These are phyloP conservation scores for Aspiorhynchus laticeps DNA, from an alignment of 2,113 vertebrate species.

Conservation along the genomic window DNA sequence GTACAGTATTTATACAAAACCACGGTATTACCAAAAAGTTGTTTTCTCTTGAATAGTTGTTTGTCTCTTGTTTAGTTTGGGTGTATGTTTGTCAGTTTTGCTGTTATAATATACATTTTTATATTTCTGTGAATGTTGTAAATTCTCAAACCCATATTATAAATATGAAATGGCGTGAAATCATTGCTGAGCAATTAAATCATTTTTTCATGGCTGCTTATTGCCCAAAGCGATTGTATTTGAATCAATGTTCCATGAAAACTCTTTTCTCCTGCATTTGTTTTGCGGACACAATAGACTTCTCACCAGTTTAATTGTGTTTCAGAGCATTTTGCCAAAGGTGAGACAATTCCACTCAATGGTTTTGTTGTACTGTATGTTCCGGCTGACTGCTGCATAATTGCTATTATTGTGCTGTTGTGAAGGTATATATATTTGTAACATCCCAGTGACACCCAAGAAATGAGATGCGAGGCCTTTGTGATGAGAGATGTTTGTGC, in stretches of 20 bases:
- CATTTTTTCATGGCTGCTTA: background rate
- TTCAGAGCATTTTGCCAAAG: background rate
- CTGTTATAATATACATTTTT: background rate
- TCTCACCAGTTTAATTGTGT: background rate
- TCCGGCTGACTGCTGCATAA: background rate
- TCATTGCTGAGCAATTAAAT: background rate
- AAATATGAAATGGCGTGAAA: background rate
- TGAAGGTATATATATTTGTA: too few relatives aligned
- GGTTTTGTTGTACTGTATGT: background rate
- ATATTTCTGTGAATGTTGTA: background rate
- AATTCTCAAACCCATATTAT: background rate
- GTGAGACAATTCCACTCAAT: background rate
- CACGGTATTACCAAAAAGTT: background rate
- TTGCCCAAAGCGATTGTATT: constrained; percentile 1
- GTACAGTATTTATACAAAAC: background rate
- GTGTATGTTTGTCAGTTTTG: background rate
- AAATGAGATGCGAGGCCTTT: constrained; percentile 5
- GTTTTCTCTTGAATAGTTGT: background rate
- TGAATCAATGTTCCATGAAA: background rate
- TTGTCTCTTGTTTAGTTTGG: background rate
- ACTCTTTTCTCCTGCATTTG: background rate
- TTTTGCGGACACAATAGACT: background rate
- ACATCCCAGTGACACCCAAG: background rate
- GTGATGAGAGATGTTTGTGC: background rate
- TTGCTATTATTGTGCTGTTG: constrained; percentile 14